phyloP scores from a whole-genome alignment of 2,797 vertebrate species.

The Myotis daubentonii region DNA sequence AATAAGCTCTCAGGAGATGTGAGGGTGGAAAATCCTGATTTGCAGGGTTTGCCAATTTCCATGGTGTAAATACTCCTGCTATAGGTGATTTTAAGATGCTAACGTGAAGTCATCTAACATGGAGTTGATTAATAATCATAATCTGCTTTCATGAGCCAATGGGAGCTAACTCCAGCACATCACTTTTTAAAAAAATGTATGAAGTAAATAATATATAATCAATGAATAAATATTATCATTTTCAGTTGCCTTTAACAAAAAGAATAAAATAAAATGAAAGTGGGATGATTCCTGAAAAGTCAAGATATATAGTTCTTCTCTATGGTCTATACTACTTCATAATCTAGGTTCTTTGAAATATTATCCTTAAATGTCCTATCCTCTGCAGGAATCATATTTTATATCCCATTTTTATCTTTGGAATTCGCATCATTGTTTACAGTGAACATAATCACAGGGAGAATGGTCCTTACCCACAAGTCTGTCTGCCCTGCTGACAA shows the following conservation, averaged over 20 bases:
- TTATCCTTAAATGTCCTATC: neutral
- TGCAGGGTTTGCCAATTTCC: neutral
- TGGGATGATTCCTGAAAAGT: neutral
- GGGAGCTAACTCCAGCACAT: neutral
- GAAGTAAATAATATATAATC: neutral
- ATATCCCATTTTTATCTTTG: neutral
- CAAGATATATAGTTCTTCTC: neutral
- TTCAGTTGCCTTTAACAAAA: constrained; percentile 16
- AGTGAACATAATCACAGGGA: neutral
- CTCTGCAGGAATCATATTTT: neutral
- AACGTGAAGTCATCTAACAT: neutral
- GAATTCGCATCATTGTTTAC: constrained; percentile 7
- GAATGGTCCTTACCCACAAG: neutral
- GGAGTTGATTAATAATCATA: neutral
- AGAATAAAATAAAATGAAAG: constrained; percentile 7
- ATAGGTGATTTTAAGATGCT: neutral
- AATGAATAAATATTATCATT: neutral
- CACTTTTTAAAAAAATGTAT: neutral
- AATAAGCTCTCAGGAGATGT: neutral
- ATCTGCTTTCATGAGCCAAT: neutral
- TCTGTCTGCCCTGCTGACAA: neutral
- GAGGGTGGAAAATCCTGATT: neutral
- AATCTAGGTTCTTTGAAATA: neutral
- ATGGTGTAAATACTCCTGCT: neutral
- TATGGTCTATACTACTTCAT: neutral